Conservation (phyloP, 2,888 invertebrate genomes). For the Beris morrisii region DNA sequence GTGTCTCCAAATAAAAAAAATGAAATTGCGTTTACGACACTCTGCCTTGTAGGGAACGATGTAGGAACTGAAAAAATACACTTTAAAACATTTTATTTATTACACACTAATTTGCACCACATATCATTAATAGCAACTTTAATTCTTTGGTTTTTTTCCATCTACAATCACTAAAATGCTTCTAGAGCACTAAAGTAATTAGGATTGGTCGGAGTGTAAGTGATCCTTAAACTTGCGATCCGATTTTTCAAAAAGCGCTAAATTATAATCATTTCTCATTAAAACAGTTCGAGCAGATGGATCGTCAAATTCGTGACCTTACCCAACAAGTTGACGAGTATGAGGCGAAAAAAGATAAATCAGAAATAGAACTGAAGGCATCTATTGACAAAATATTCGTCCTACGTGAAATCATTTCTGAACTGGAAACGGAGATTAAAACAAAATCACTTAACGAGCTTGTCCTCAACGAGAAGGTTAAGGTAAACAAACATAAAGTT, state of each 20-base stretch:
- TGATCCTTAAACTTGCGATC: not conserved
- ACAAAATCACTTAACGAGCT: constrained; percentile 67
- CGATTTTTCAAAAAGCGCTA: constrained; percentile 36
- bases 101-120: too few species aligned
- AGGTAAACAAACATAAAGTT: constrained; percentile 40
- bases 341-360: constrained; percentile 64
- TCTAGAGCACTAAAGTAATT: constrained; percentile 14
- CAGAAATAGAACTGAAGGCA: constrained; percentile 74
- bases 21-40: too few species aligned
- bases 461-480: constrained; percentile 61
- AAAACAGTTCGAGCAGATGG: constrained; percentile 74
- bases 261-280: constrained; percentile 17
- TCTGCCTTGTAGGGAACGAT: too few species aligned
- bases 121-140: too few species aligned
- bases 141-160: too few species aligned
- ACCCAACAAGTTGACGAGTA: constrained; percentile 64
- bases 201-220: constrained; percentile 18
- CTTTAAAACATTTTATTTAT: too few species aligned
- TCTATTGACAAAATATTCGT: constrained; percentile 74
- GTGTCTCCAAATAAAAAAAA: too few species aligned
- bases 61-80: too few species aligned
- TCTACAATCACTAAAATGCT: constrained; percentile 9
- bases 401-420: constrained; percentile 75
- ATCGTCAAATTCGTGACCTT: constrained; percentile 73
- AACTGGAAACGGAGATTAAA: constrained; percentile 75